Conservation (phyloP, 2,888 invertebrate species). For the Idaea dimidiata region DNA sequence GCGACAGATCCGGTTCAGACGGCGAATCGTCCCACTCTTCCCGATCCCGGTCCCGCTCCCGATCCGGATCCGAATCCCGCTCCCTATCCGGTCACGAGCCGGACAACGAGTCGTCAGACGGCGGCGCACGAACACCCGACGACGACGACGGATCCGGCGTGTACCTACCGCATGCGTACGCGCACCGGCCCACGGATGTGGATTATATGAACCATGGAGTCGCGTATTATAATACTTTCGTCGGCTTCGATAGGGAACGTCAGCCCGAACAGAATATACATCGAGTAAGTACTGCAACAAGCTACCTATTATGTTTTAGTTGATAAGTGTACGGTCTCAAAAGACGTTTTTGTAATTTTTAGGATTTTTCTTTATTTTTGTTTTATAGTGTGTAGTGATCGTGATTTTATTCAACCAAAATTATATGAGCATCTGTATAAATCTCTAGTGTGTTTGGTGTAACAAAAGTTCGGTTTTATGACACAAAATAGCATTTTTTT, state of each 20-base stretch:
- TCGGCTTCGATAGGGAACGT: slow-evolving; percentile 78
- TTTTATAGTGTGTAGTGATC: too few species aligned
- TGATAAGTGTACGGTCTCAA: too few species aligned
- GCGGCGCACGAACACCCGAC: slow-evolving; percentile 84
- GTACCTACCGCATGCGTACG: slow-evolving; percentile 84
- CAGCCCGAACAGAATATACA: slow-evolving; percentile 70
- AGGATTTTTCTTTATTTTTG: too few species aligned
- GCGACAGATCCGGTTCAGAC: slow-evolving; percentile 76
- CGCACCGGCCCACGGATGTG: slow-evolving; percentile 58
- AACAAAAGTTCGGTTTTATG: too few species aligned
- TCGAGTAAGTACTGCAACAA: slow-evolving; percentile 62
- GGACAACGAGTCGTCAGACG: slow-evolving; percentile 88
- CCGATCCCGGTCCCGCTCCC: slow-evolving; percentile 80
- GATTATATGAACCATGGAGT: slow-evolving; percentile 81
- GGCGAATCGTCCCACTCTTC: slow-evolving; percentile 85
- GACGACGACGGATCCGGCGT: slow-evolving; percentile 84
- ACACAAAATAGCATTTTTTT: too few species aligned
- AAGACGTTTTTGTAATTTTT: too few species aligned
- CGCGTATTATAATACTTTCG: slow-evolving; percentile 82
- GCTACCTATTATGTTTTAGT: too few species aligned
- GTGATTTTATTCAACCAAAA: too few species aligned
- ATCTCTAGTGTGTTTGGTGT: too few species aligned
- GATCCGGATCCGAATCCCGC: slow-evolving; percentile 84
- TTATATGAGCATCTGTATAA: too few species aligned
- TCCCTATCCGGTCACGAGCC: slow-evolving; percentile 87